These are phyloP conservation scores for Julus scanicus DNA, from an alignment of 2,888 invertebrate genomes.

Conservation along the genomic window DNA sequence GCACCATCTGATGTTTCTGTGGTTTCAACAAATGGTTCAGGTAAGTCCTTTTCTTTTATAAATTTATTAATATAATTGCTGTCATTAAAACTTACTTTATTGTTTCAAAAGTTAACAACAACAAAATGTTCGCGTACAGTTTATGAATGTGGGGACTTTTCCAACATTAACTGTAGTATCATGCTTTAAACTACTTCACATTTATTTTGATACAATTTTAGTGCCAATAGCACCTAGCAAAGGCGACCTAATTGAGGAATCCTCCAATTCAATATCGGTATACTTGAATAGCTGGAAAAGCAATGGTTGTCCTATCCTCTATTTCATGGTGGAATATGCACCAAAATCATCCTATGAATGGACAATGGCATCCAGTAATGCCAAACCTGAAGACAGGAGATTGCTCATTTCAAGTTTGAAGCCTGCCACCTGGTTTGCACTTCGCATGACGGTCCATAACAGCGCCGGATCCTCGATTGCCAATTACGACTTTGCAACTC, in stretches of 20 bases:
- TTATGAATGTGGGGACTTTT: too few relatives aligned
- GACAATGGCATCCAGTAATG: constrained; percentile 58
- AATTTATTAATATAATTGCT: neutral
- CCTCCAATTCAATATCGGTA: constrained; percentile 72
- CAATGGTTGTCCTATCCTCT: constrained; percentile 66
- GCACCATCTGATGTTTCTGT: constrained; percentile 46
- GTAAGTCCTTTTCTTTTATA: neutral
- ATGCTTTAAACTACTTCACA: too few relatives aligned
- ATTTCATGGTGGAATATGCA: constrained; percentile 60
- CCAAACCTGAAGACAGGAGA: constrained; percentile 58
- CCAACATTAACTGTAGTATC: too few relatives aligned
- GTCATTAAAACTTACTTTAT: neutral
- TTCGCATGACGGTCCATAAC: constrained; percentile 66
- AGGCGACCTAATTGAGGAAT: constrained; percentile 56
- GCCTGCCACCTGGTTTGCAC: constrained; percentile 66
- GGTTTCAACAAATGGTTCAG: constrained; percentile 55
- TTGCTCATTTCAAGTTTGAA: constrained; percentile 62
- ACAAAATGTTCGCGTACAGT: too few relatives aligned
- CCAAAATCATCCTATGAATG: constrained; percentile 59
- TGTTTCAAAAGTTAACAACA: too few relatives aligned
- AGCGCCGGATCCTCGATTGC: constrained; percentile 66
- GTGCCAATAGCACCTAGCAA: constrained; percentile 56
- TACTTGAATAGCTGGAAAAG: constrained; percentile 64
- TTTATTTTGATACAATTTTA: neutral
- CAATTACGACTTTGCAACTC: constrained; percentile 65